Conservation (phyloP, 1,140 invertebrate genomes). For the Nebria ingens region DNA sequence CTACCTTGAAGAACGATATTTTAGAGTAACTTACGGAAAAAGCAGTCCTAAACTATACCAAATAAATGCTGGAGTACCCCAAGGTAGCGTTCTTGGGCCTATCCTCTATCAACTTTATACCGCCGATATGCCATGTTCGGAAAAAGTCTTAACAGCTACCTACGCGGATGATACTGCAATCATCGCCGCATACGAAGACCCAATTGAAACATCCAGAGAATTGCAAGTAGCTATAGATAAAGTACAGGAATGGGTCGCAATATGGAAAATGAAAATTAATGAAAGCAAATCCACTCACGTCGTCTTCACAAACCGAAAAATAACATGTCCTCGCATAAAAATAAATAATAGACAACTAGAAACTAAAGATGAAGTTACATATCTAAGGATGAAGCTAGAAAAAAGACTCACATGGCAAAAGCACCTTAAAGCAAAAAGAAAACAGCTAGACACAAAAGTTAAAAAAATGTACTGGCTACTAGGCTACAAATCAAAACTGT, state of each 20-base stretch:
- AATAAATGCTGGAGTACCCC: slow-evolving; percentile 17
- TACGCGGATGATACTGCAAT: neutral
- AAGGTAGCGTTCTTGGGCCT: slow-evolving; percentile 18
- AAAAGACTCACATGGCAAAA: neutral
- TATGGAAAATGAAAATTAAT: slow-evolving; percentile 26
- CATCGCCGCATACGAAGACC: neutral
- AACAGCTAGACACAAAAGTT: neutral
- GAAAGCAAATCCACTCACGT: slow-evolving; percentile 19
- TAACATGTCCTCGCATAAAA: neutral
- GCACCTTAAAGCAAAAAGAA: neutral
- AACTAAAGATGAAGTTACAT: neutral
- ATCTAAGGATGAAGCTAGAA: neutral
- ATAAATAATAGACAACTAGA: neutral
- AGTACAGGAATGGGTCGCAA: slow-evolving; percentile 18
- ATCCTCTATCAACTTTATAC: slow-evolving; percentile 12
- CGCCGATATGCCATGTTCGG: neutral
- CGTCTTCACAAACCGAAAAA: slow-evolving; percentile 2
- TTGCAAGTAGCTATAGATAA: slow-evolving; percentile 10
- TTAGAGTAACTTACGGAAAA: slow-evolving; percentile 15
- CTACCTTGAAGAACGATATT: slow-evolving; percentile 17
- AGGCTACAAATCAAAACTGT: neutral
- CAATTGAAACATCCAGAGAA: neutral
- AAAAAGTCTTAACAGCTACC: neutral
- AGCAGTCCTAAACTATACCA: slow-evolving; percentile 6
- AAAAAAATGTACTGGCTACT: neutral